phyloP scores from a whole-genome alignment of 2,797 vertebrate species.

The Melanogrammus aeglefinus region DNA sequence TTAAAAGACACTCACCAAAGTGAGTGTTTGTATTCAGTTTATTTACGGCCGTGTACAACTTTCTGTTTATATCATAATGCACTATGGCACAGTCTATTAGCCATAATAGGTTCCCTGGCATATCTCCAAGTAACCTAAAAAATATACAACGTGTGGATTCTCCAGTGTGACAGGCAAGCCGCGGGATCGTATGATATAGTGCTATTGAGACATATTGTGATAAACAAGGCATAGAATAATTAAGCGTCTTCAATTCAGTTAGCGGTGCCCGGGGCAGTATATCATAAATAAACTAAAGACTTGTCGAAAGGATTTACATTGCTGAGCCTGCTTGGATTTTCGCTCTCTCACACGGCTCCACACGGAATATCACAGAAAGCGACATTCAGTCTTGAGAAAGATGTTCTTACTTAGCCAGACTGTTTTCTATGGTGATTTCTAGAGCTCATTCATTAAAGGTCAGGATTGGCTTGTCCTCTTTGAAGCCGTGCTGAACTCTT shows the following conservation, averaged over 20 bases:
- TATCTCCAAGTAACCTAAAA: constrained; percentile 56
- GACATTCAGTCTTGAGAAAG: constrained; percentile 25
- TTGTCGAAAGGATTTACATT: constrained; percentile 41
- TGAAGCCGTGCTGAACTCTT: constrained; percentile 17
- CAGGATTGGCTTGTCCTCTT: constrained; percentile 19
- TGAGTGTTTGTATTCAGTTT: constrained; percentile 41
- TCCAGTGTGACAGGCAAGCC: constrained; percentile 29
- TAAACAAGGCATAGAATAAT: constrained; percentile 53
- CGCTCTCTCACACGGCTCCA: constrained; percentile 6
- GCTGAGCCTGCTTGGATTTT: constrained; percentile 14
- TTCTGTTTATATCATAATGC: constrained; percentile 66
- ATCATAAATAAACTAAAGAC: constrained; percentile 44
- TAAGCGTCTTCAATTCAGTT: constrained; percentile 51
- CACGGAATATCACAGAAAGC: constrained; percentile 11
- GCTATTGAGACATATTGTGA: constrained; percentile 40
- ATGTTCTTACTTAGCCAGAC: constrained; percentile 27
- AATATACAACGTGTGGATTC: constrained; percentile 56
- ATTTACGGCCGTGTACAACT: constrained; percentile 64
- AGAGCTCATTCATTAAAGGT: constrained; percentile 5
- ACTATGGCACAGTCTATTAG: constrained; percentile 56
- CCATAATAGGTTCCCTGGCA: constrained; percentile 55
- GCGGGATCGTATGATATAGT: constrained; percentile 32
- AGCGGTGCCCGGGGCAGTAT: constrained; percentile 19
- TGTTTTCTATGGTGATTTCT: constrained; percentile 13
- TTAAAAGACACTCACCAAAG: constrained; percentile 45